Evolutionary conservation across 1,140 invertebrate genomes (phyloP).

Genomic region (Uloborus diversus): DNA sequence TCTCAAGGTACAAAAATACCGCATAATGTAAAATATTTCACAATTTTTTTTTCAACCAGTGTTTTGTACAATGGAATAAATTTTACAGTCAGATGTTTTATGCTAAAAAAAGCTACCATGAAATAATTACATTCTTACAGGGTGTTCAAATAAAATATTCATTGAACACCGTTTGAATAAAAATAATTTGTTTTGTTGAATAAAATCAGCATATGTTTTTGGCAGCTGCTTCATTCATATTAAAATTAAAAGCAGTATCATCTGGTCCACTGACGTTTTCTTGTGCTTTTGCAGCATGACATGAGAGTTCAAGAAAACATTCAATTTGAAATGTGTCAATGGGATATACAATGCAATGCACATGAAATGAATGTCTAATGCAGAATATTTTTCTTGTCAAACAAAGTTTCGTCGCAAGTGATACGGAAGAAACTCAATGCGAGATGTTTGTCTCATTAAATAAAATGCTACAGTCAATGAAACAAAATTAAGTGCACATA

Average conservation of each 20-base stretch:
- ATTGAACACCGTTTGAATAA: slow-evolving; percentile 4
- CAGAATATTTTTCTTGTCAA: neutral
- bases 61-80: slow-evolving; percentile 43
- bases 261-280: slow-evolving; percentile 28
- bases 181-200: slow-evolving; percentile 15
- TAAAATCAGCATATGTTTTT: slow-evolving; percentile 37
- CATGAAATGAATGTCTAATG: neutral
- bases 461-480: neutral
- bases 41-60: slow-evolving; percentile 39
- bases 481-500: neutral
- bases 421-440: neutral
- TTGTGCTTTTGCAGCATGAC: slow-evolving; percentile 6
- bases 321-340: neutral
- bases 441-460: neutral
- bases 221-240: slow-evolving; percentile 28
- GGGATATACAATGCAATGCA: neutral
- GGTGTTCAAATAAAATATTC: neutral
- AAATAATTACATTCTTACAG: slow-evolving; percentile 30
- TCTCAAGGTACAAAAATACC: slow-evolving; percentile 53
- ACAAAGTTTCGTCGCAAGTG: neutral
- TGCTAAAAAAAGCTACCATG: slow-evolving; percentile 6
- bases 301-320: neutral
- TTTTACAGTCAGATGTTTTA: slow-evolving; percentile 21
- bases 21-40: slow-evolving; percentile 54
- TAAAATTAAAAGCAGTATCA: neutral